These are phyloP conservation scores for Martes flavigula DNA, from an alignment of 2,797 vertebrate species.

Conservation along the genomic window DNA sequence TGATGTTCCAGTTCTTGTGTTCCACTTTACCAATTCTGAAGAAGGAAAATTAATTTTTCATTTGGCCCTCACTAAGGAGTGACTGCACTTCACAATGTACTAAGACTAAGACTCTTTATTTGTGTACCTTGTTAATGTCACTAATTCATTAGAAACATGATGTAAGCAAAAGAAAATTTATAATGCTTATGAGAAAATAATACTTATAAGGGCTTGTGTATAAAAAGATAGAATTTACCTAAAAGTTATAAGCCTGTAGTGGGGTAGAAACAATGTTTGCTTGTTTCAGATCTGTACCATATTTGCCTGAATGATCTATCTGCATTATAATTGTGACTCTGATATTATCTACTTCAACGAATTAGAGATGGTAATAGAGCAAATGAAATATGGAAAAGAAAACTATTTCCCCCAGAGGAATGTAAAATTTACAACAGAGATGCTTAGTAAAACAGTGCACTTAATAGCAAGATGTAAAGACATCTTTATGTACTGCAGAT, in stretches of 20 bases:
- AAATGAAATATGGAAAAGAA: not conserved
- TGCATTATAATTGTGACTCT: not conserved
- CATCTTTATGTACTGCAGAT: not conserved
- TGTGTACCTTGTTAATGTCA: not conserved
- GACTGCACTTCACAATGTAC: not conserved
- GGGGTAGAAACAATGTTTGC: not conserved
- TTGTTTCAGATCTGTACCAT: not conserved
- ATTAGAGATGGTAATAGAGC: not conserved
- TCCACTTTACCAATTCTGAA: not conserved
- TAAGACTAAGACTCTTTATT: not conserved
- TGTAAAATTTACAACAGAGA: constrained; percentile 3
- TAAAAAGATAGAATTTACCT: not conserved
- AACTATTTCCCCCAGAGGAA: not conserved
- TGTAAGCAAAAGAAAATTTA: not conserved
- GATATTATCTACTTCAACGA: not conserved
- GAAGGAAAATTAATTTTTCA: not conserved
- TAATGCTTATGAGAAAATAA: not conserved
- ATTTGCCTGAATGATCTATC: not conserved
- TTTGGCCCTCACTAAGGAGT: not conserved
- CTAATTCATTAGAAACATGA: not conserved
- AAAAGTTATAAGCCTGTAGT: not conserved
- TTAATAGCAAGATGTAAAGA: not conserved
- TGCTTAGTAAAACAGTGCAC: not conserved
- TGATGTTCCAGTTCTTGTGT: not conserved
- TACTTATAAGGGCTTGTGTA: not conserved